These are phyloP conservation scores for Actinia equina DNA, from an alignment of 64 coral and sea anemone genomes.

Conservation along the genomic window DNA sequence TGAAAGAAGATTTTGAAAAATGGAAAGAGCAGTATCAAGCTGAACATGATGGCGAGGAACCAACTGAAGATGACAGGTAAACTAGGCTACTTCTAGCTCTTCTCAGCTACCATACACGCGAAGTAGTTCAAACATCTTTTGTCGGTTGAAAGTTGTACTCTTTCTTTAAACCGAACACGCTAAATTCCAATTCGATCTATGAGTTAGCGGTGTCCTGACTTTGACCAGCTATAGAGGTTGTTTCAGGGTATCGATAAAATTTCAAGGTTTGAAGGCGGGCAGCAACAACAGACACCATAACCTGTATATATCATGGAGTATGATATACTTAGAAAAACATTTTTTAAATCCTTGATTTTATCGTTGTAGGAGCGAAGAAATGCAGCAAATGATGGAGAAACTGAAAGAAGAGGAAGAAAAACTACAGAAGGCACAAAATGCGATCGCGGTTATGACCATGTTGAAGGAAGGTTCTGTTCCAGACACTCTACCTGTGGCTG, in stretches of 20 bases:
- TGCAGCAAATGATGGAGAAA: conserved; percentile 73
- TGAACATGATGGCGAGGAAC: conserved; percentile 74
- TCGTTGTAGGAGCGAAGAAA: conserved; percentile 70
- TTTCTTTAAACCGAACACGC: no score
- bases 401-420: conserved; percentile 89
- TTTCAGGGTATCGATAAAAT: no score
- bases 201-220: no score
- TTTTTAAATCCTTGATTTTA: background rate
- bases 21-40: conserved; percentile 64
- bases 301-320: background rate
- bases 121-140: background rate
- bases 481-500: conserved; percentile 55
- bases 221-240: no score
- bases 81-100: no score
- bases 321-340: no score
- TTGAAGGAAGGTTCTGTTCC: conserved; percentile 91
- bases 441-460: conserved; percentile 96
- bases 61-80: conserved; percentile 59
- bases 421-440: conserved; percentile 84
- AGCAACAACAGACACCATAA: background rate
- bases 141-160: background rate
- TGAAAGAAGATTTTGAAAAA: conserved; percentile 81
- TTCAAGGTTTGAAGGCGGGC: no score
- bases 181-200: no score
- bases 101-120: background rate